Evolutionary conservation across 2,113 vertebrate genomes (phyloP).

Genomic region (Toxotes jaculatrix): DNA sequence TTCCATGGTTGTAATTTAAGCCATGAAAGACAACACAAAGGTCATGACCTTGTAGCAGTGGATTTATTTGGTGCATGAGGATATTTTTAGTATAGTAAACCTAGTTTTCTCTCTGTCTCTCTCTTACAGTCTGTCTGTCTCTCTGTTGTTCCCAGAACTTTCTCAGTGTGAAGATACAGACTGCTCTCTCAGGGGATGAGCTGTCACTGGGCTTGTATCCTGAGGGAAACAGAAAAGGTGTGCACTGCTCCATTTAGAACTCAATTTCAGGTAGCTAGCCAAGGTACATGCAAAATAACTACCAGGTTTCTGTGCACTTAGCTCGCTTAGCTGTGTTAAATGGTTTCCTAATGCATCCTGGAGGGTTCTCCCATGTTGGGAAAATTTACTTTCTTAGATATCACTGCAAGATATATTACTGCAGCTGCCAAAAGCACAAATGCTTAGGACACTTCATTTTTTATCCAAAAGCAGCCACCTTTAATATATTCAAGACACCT

Average conservation of each 20-base stretch:
- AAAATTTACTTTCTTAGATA: not conserved
- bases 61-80: not conserved
- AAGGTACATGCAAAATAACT: slow-evolving; percentile 31
- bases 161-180: slow-evolving; percentile 25
- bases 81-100: slow-evolving; percentile 53
- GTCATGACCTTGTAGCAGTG: not conserved
- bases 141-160: slow-evolving; percentile 37
- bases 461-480: not conserved
- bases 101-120: slow-evolving; percentile 30
- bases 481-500: not conserved
- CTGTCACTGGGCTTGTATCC: slow-evolving; percentile 55
- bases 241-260: slow-evolving; percentile 56
- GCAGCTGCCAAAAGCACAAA: slow-evolving; percentile 1
- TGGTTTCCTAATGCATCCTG: not conserved
- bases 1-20: slow-evolving; percentile 4
- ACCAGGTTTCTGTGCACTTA: not conserved
- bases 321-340: not conserved
- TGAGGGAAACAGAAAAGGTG: slow-evolving; percentile 37
- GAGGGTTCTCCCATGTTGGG: not conserved
- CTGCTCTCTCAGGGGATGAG: slow-evolving; percentile 57
- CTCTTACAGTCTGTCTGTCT: slow-evolving; percentile 5
- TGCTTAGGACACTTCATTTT: not conserved
- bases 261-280: slow-evolving; percentile 41
- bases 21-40: not conserved
- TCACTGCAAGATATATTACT: slow-evolving; percentile 7